Evolutionary conservation across 2,888 invertebrate species (phyloP), one percentile per base, ranked within the genome.

Genomic region (Ecdyonurus torrentis): DNA sequence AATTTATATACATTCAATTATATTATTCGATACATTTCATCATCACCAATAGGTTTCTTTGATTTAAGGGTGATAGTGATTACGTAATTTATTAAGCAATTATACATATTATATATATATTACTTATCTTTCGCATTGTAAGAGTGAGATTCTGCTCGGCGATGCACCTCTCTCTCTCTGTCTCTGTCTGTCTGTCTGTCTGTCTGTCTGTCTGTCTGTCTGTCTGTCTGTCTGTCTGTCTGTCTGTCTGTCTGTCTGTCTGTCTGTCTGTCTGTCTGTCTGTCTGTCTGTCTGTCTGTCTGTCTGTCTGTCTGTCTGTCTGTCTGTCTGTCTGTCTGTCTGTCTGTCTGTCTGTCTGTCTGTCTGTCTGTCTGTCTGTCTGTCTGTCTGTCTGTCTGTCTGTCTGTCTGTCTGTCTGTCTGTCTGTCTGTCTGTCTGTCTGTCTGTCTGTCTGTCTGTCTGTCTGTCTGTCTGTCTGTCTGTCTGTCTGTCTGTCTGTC

Each of bases 321-420:
- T 61, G 37, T 50, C n/a, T 61, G 37, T 50, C n/a, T 61, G 7
- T 50, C n/a, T 37, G 61, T 61, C n/a, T 37, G 61, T 23, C 25
- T 61, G 61, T 50, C n/a, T 61, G 37, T n/a, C n/a, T 61, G 61
- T 61, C n/a, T 61, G 61, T 50, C 19, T 61, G 61, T 61, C 25
- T 61, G 61, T 50, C 19, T 61, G 61, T 50, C n/a, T 61, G 61
- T 50, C 19, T 61, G 61, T 50, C 25, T 61, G 61, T 50, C n/a
- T 61, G 61, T 61, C 25, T 61, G 61, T 50, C 25, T 61, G 61
- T 61, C 25, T 61, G 61, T 50, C n/a, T 61, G 61, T 61, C n/a
- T 61, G 61, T 50, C 25, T 61, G 61, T 61, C 25, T 61, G 37
- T 50, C n/a, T 61, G 61, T 61, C 25, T 37, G 61, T 50, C 19